Base-by-base conservation (phyloP, 2,888 invertebrate genomes). In the Gryllus longicercus region DNA sequence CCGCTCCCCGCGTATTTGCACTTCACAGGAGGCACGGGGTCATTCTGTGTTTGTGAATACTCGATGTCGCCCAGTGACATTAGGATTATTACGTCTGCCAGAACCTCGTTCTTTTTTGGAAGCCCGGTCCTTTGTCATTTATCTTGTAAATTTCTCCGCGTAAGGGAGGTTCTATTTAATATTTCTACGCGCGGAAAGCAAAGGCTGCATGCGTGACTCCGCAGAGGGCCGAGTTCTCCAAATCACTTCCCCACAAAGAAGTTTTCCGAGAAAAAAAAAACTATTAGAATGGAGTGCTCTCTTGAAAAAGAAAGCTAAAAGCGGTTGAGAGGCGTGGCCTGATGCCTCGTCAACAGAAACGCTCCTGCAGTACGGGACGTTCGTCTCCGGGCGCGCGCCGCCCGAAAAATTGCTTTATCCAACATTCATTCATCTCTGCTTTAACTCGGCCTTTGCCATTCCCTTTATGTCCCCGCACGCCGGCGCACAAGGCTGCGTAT, bases 381-480 rank as follows among this genome's bases (percentile, higher is more conserved):
- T 14, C n/a, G 63, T 18, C 14, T n/a, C 16, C 14, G 16, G 12
- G 16, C 63, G 16, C n/a, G 14, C 63, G 14, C 16, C 14, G 63
- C 16, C 63, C 16, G 63, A 14, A 63, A 63, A 63, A 63, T 63
- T 63, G n/a, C 63, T 63, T 63, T 63, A 63, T 63, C 63, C 63
- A 63, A 63, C 63, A 63, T 63, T 63, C 63, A 63, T 63, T 63
- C 63, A 63, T 63, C 63, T 63, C 63, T 63, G 16, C 63, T 63
- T 63, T 63, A 63, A 63, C 63, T 63, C 63, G 63, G 63, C 63
- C 63, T 63, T n/a, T n/a, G n/a, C 63, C 63, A 63, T 63, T 63
- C 63, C 63, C 63, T 63, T 63, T 63, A 63, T n/a, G 63, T 63
- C n/a, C 63, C 63, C 63, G 63, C 14, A n/a, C n/a, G 63, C 4